Evolutionary conservation across 2,888 invertebrate species (phyloP).

Genomic region (Orthonevra nobilis): DNA sequence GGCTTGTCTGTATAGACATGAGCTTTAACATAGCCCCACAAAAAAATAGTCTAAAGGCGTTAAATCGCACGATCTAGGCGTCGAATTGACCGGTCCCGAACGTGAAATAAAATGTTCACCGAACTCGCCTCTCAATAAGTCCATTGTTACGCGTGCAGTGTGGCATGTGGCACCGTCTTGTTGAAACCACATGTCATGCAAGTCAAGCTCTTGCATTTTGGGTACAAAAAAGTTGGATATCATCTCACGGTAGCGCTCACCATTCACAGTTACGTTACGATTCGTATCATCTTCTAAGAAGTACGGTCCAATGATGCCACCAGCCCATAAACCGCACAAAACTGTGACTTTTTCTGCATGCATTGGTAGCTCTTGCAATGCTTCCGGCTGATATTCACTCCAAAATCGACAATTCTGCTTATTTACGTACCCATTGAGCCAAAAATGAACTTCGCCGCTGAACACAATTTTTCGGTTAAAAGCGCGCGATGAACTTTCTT

Average conservation of each 20-base stretch:
- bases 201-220: background rate
- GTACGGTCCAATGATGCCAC: background rate
- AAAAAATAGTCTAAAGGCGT: background rate
- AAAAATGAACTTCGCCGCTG: background rate
- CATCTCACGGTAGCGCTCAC: background rate
- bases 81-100: background rate
- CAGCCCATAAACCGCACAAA: background rate
- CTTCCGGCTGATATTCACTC: background rate
- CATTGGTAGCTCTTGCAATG: background rate
- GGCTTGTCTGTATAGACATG: background rate
- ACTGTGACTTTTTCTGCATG: background rate
- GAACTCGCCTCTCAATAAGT: conserved; percentile 1
- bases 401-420: background rate
- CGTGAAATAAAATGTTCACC: background rate
- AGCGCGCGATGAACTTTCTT: no score
- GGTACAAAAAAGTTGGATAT: no score
- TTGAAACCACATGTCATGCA: conserved; percentile 3
- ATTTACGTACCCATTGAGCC: background rate
- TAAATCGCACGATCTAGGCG: conserved; percentile 2
- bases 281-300: no score
- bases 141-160: background rate
- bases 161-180: conserved; percentile 1
- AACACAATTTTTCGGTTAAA: no score
- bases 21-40: background rate
- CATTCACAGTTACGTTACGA: background rate